Evolutionary conservation across 2,888 invertebrate genomes (phyloP).

Genomic region (Sepiola atlantica): DNA sequence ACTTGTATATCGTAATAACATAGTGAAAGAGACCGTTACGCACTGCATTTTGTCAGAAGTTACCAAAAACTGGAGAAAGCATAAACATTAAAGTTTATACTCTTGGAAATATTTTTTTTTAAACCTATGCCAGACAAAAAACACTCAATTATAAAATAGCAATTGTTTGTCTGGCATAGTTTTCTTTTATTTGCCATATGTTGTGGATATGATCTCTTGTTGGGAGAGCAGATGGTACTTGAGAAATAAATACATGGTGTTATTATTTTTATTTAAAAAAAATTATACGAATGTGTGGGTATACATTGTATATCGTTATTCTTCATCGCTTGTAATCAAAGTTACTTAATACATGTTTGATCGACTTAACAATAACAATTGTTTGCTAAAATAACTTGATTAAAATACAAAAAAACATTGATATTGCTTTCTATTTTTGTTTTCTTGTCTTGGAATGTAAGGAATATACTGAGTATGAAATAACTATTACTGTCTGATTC

Average conservation of each 20-base stretch:
- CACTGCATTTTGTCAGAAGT: not conserved
- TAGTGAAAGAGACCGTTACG: too few species aligned
- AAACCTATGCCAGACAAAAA: not conserved
- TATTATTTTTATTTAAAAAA: not conserved
- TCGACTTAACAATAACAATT: constrained; percentile 2
- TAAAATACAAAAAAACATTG: not conserved
- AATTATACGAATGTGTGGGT: not conserved
- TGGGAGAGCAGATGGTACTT: not conserved
- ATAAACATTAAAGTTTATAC: not conserved
- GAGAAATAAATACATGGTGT: not conserved
- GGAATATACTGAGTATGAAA: not conserved
- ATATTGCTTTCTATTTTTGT: not conserved
- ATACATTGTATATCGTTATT: not conserved
- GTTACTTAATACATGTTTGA: not conserved
- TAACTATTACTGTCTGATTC: not conserved
- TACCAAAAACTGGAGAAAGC: not conserved
- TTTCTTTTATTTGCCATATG: not conserved
- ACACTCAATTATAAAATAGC: not conserved
- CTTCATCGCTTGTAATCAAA: not conserved
- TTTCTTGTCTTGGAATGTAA: not conserved
- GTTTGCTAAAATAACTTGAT: not conserved
- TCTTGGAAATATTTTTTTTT: not conserved
- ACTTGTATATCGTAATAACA: too few species aligned
- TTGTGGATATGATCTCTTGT: not conserved
- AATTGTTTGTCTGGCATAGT: not conserved